Evolutionary conservation across 2,888 invertebrate species (phyloP), one percentile per base, ranked within the genome.

Genomic region (Taphrorychus bicolor): DNA sequence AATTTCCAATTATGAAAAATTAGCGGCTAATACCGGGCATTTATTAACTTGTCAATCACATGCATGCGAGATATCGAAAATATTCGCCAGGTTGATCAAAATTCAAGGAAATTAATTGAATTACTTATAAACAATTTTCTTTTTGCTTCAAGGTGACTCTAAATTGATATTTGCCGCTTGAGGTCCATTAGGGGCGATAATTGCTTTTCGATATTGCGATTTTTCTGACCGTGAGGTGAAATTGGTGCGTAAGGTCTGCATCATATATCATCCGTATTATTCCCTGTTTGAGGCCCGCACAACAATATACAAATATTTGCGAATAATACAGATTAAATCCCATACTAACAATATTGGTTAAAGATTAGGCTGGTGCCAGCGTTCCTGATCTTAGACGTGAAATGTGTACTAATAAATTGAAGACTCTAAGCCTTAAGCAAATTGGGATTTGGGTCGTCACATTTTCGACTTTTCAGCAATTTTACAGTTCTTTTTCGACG

Each of bases 31-130:
- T 41, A 60, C 40, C 60, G 17, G 49, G 32, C 40, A 60, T 60
- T 52, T 60, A 53, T 60, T 60, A 59, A 53, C 52, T 52, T 60
- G 60, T 60, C 60, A 60, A 60, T 60, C 51, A 51, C 49, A 60
- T n/a, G n/a, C 32, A 24, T 60, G 51, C 17, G n/a, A n/a, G n/a
- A 18, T 59, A 59, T 59, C 59, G 49, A 59, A 59, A 59, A 51
- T 59, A 17, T 59, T 14, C n/a, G 58, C 49, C n/a, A 49, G 22
- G 40, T 60, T 53, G 52, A 52, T 60, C 53, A 60, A 41, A 60
- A 52, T 42, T 60, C 53, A 60, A 60, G 53, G 53, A 60, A 60
- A 60, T 48, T 60, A 52, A 24, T 53, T 59, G 49, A 59, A 59
- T 59, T 59, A 58, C 32, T n/a, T n/a, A 32, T 32, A 32, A 32